Conservation (phyloP, 2,888 invertebrate genomes). For the Perdita meconis region DNA sequence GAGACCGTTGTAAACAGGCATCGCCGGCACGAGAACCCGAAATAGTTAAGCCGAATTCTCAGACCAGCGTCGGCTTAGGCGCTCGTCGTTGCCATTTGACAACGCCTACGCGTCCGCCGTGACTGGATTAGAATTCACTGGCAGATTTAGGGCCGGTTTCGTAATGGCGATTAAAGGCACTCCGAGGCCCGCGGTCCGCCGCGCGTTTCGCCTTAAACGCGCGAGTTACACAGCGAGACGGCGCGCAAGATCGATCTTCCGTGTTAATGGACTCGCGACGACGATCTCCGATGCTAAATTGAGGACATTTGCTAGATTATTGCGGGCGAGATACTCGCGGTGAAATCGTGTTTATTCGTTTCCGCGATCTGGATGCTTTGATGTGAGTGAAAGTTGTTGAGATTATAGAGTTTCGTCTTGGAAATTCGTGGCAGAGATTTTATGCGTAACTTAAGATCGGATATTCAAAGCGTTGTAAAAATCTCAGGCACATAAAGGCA, state of each 20-base stretch:
- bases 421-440: too few species aligned
- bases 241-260: constrained; percentile 11
- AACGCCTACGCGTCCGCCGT: constrained; percentile 62
- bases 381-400: too few species aligned
- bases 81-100: constrained; percentile 68
- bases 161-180: constrained; percentile 56
- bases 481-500: too few species aligned
- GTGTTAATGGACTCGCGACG: constrained; percentile 8
- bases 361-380: background rate
- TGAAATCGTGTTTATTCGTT: background rate
- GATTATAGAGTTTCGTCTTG: too few species aligned
- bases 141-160: constrained; percentile 57
- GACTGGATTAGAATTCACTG: constrained; percentile 65
- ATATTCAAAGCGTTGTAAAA: too few species aligned
- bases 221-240: constrained; percentile 1
- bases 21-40: constrained; percentile 60
- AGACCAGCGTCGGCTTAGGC: constrained; percentile 66
- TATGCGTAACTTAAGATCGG: too few species aligned
- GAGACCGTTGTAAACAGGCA: constrained; percentile 58
- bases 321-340: background rate
- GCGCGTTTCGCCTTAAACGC: constrained; percentile 12
- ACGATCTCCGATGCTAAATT: background rate
- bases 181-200: constrained; percentile 6
- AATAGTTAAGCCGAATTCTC: constrained; percentile 69
- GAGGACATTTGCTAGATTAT: background rate